Percentiles rank a stretch among this genome's conserved stretches.
These are phyloP conservation scores for Barypeithes pellucidus DNA, from an alignment of 2,888 invertebrate genomes.

Conservation along the genomic window DNA sequence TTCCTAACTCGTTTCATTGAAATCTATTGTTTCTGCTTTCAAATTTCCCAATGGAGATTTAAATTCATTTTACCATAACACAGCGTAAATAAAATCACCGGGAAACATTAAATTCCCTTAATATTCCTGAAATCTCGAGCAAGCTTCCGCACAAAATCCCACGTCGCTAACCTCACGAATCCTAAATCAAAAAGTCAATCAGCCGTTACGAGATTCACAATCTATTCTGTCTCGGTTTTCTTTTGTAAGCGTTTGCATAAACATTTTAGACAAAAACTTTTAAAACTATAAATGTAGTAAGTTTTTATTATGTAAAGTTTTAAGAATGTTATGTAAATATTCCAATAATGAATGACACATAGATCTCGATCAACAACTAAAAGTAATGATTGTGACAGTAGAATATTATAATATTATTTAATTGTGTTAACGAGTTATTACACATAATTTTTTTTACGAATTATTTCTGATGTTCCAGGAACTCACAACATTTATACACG, in stretches of 20 bases:
- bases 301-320: too few species aligned
- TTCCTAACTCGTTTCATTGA: conserved; percentile 11
- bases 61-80: conserved; percentile 14
- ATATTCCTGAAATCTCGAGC: conserved; percentile 21
- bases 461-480: too few species aligned
- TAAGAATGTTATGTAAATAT: too few species aligned
- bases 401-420: too few species aligned
- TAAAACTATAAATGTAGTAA: background rate
- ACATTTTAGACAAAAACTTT: conserved; percentile 5
- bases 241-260: background rate
- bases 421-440: too few species aligned
- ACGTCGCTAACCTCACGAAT: conserved; percentile 24
- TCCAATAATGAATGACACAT: too few species aligned
- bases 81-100: conserved; percentile 20
- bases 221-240: conserved; percentile 13
- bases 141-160: conserved; percentile 25
- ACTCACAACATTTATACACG: too few species aligned
- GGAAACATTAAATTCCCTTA: conserved; percentile 30
- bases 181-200: conserved; percentile 29
- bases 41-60: conserved; percentile 13
- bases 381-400: too few species aligned
- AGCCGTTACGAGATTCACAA: conserved; percentile 24
- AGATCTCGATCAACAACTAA: too few species aligned
- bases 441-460: too few species aligned
- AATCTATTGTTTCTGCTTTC: conserved; percentile 16